These are phyloP conservation scores for Diplogasteroides magnus DNA, from an alignment of 1,140 invertebrate species.

Conservation along the genomic window DNA sequence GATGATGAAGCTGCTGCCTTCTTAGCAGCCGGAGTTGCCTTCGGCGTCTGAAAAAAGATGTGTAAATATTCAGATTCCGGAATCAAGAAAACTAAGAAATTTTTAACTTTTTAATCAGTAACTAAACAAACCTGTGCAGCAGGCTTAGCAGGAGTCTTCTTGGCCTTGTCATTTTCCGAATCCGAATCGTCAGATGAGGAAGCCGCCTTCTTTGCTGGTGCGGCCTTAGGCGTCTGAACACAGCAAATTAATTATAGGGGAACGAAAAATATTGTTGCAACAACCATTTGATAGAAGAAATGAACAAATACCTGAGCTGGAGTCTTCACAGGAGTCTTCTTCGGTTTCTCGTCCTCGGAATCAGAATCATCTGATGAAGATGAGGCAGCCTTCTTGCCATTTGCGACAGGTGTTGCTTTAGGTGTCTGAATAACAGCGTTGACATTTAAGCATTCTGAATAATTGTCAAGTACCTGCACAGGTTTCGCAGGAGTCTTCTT, in stretches of 20 bases:
- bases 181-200: constrained; percentile 20
- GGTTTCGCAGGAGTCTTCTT: constrained; percentile 27
- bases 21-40: constrained; percentile 3
- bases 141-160: too few relatives aligned
- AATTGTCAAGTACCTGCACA: too few relatives aligned
- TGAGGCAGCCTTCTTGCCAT: too few relatives aligned
- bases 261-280: too few relatives aligned
- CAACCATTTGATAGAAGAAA: too few relatives aligned
- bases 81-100: constrained; percentile 1
- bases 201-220: constrained; percentile 8
- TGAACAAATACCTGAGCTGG: too few relatives aligned
- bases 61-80: neutral
- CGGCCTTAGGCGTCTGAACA: constrained; percentile 5
- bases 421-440: constrained; percentile 2
- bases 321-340: constrained; percentile 21
- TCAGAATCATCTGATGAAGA: constrained; percentile 16
- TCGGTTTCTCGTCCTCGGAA: constrained; percentile 26
- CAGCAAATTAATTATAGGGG: too few relatives aligned
- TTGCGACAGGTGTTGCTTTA: constrained; percentile 8
- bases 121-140: too few relatives aligned
- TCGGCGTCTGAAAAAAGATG: constrained; percentile 7
- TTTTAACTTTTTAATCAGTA: too few relatives aligned
- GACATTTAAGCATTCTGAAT: too few relatives aligned
- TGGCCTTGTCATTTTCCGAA: too few relatives aligned
- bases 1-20: constrained; percentile 6